These are phyloP conservation scores for Drosophila kambysellisi DNA, from an alignment of 2,888 invertebrate species.

Conservation along the genomic window DNA sequence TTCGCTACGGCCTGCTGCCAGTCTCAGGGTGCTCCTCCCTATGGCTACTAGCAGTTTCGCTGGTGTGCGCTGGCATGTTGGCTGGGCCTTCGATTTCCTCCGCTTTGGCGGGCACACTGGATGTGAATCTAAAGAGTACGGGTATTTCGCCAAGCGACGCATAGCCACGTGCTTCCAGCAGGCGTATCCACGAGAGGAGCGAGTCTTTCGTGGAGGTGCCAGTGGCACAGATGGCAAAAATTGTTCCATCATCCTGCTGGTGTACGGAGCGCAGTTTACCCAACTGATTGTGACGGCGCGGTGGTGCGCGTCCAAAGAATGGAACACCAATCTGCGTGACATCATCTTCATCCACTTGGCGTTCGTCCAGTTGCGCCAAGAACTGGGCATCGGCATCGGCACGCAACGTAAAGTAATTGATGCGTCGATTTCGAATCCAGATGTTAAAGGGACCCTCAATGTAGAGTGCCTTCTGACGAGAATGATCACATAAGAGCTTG, in stretches of 20 bases:
- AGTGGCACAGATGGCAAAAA: conserved; percentile 95
- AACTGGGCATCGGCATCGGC: conserved; percentile 88
- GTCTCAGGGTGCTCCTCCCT: conserved; percentile 8
- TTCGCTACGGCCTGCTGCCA: conserved; percentile 22
- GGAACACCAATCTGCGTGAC: conserved; percentile 89
- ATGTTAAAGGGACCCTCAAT: conserved; percentile 94
- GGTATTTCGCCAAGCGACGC: conserved; percentile 90
- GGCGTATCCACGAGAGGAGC: conserved; percentile 95
- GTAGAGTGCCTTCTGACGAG: conserved; percentile 88
- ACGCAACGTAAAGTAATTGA: conserved; percentile 93
- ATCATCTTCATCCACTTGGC: conserved; percentile 88
- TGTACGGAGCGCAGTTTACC: conserved; percentile 90
- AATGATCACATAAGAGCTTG: conserved; percentile 89
- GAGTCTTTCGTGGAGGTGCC: conserved; percentile 96
- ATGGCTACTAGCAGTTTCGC: conserved; percentile 44
- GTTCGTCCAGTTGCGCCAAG: conserved; percentile 82
- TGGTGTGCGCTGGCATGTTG: conserved; percentile 52
- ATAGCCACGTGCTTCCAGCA: conserved; percentile 91
- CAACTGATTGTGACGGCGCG: conserved; percentile 85
- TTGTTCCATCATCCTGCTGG: conserved; percentile 96
- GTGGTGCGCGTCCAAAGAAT: conserved; percentile 85
- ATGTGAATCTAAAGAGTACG: conserved; percentile 93
- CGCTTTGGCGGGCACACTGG: conserved; percentile 84
- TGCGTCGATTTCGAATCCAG: conserved; percentile 90
- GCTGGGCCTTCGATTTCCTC: conserved; percentile 70